Evolutionary conservation across 1,140 invertebrate species (phyloP), one percentile per base, ranked within the genome.

Genomic region (Pseudomyrmex sp.): DNA sequence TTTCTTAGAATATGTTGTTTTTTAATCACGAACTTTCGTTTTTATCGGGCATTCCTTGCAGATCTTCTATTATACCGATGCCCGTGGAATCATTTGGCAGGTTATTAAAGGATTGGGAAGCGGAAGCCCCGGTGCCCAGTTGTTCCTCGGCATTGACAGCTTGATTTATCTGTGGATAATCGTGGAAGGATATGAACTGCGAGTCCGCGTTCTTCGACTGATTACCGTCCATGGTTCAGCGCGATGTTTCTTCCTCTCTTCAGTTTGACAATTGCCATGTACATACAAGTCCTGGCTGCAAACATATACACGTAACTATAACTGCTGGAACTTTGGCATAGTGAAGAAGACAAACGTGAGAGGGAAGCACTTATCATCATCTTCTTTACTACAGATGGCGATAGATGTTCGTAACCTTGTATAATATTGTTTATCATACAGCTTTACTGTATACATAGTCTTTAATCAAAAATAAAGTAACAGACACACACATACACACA

Each of bases 111-210:
- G 88, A 79, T 70, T 93, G 92, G 76, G 93, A 91, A 74, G 83
- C 84, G 1, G 94, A 90, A 48, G 91, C 80, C n/a, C 88, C 91
- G 9, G 92, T 84, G 18, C 93, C 90, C 18, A 94, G 65, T 62
- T 94, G 90, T 50, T 91, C 92, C 44, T 94, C 92, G 10, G 84
- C 80, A 26, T 85, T 77, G 2, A 85, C 86, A 8, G 84, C 73
- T 50, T 88, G 86, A 59, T 90, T 89, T 66, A 91, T 91, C 20
- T 91, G 80, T 9, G 93, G 88, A 74, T 90, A 94, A 85, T 94
- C 93, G 82, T 94, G 90, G 72, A 94, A 94, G 1, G 91, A 92
- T 85, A 94, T 93, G 85, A 94, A 94, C 18, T 93, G 93, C 10
- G 91, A 76, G 4, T 92, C 88, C 2, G 68, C 73, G 5, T 26